Evolutionary conservation across 2,888 invertebrate species (phyloP), one percentile per base, ranked within the genome.

Genomic region (Odontocerum albicorne): DNA sequence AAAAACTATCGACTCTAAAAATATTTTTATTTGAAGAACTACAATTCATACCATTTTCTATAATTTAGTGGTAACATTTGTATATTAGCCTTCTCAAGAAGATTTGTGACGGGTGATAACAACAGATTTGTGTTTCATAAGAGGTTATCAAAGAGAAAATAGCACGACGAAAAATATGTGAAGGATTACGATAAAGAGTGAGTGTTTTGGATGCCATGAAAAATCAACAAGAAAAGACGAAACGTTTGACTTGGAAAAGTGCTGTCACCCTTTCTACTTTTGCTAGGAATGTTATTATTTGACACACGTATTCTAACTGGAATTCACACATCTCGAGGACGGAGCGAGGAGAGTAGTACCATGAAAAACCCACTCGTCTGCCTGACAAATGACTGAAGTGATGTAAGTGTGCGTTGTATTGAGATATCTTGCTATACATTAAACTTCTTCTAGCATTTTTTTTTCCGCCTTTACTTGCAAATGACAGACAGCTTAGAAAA

Each of bases 321-420:
- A 52, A 17, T 47, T 52, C 52, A 32, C 42, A 27, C 33, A 39
- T 45, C 31, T 33, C 32, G 19, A 16, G n/a, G 45, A 20, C 16
- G 32, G 13, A 47, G 13, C 16, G 47, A 46, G 13, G 36, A 35
- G 49, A 22, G 49, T 19, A 27, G 8, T 12, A 15, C 17, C 27
- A 35, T 22, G 32, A 46, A 46, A 27, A 32, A 36, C 19, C 22
- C 42, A 16, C 31, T 39, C 56, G 46, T 45, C 12, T 22, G 8
- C 15, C 32, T 57, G 57, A 57, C 52, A 57, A 57, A 57, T 52
- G 49, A 57, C 52, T 57, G 47, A 47, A 52, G 40, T 52, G 47
- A 36, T 47, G 47, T 52, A 52, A 47, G 57, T 46, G 51, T n/a
- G n/a, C 10, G 6, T 27, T 27, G 27, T 27, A 27, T 27, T 27